Evolutionary conservation across 2,113 vertebrate genomes (phyloP).

Genomic region (Otolemur garnettii): DNA sequence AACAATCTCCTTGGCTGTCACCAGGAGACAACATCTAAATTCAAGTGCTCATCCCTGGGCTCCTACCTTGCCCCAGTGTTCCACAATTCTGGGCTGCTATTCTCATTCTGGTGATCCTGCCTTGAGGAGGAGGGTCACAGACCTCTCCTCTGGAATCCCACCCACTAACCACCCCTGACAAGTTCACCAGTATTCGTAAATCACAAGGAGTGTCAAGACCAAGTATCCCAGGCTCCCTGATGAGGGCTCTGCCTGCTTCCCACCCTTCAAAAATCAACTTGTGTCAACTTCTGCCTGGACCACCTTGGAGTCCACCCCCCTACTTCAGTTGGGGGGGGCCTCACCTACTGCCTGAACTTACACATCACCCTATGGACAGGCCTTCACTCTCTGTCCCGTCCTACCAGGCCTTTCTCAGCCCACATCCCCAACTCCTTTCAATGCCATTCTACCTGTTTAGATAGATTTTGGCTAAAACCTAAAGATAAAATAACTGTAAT

Average conservation of each 20-base stretch:
- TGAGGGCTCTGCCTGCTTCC: neutral
- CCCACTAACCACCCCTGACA: neutral
- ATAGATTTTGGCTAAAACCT: neutral
- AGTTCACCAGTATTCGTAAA: neutral
- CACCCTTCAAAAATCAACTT: neutral
- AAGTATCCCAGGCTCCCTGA: neutral
- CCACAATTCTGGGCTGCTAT: neutral
- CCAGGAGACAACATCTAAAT: neutral
- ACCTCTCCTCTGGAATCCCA: neutral
- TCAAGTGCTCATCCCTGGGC: neutral
- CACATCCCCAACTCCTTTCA: neutral
- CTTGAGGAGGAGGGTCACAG: neutral
- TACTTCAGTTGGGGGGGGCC: neutral
- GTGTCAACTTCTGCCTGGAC: neutral
- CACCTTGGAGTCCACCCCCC: neutral
- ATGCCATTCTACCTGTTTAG: neutral
- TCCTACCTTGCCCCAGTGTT: neutral
- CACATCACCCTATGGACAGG: neutral
- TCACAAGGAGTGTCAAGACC: neutral
- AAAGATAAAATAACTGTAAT: neutral
- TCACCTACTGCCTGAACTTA: neutral
- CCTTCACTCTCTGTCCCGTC: neutral
- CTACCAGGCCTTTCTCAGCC: neutral
- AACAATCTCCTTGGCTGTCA: neutral
- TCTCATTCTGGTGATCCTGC: neutral